phyloP scores from a whole-genome alignment of 2,888 invertebrate genomes.

The Pachycephus smyrnensis region DNA sequence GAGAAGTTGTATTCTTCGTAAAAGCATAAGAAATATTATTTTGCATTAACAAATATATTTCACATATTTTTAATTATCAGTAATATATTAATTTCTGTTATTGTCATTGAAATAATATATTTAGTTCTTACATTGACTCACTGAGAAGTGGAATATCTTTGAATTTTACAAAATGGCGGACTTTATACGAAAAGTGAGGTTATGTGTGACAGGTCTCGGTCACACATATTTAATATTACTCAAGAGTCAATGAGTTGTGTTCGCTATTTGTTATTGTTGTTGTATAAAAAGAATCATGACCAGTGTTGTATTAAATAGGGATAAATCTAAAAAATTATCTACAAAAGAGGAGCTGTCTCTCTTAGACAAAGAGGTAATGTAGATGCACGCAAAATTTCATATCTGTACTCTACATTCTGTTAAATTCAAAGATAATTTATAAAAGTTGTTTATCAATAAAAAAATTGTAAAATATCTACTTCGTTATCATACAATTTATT shows the following conservation, averaged over 20 bases:
- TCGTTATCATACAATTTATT: no score
- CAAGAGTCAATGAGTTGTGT: neutral
- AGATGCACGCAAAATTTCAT: no score
- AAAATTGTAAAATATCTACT: no score
- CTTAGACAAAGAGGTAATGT: conserved; percentile 66
- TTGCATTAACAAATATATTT: neutral
- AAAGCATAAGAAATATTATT: neutral
- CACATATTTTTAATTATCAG: neutral
- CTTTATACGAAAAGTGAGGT: neutral
- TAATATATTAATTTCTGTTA: neutral
- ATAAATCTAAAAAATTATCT: conserved; percentile 52
- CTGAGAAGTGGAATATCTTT: neutral
- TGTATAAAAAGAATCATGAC: conserved; percentile 6
- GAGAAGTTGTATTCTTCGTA: neutral
- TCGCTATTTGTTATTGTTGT: neutral
- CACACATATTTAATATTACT: neutral
- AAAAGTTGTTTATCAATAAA: no score
- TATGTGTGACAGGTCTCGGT: neutral
- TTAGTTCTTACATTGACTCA: neutral
- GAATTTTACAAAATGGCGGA: neutral
- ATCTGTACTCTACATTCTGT: no score
- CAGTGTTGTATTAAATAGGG: conserved; percentile 18
- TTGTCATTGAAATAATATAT: neutral
- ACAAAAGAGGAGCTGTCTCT: conserved; percentile 66
- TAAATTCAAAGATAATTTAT: no score